These are phyloP conservation scores for Erethizon dorsatum DNA, from an alignment of 2,797 vertebrate genomes.

Conservation along the genomic window DNA sequence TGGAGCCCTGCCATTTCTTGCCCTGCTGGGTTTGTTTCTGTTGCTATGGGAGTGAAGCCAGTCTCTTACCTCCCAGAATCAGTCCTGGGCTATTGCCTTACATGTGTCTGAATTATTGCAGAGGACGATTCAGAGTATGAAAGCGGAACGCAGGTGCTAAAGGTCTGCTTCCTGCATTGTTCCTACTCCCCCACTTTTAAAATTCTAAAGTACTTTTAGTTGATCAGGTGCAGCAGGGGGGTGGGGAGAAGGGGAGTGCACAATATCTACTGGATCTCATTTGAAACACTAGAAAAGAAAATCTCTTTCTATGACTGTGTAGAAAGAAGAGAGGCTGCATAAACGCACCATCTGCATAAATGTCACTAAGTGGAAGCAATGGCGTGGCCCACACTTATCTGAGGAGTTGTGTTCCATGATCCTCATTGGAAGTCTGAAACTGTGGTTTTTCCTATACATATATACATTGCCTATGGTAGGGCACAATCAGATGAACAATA, in stretches of 20 bases:
- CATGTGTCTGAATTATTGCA: conserved; percentile 2
- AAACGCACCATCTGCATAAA: background rate
- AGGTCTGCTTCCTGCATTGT: background rate
- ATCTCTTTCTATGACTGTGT: background rate
- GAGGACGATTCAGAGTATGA: background rate
- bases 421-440: background rate
- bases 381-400: background rate
- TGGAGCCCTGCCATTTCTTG: background rate
- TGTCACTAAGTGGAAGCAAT: background rate
- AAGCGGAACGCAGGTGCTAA: background rate
- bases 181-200: background rate
- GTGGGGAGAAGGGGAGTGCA: background rate
- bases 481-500: background rate
- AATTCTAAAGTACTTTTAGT: conserved; percentile 32
- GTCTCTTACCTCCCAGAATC: background rate
- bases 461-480: background rate
- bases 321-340: background rate
- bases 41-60: background rate
- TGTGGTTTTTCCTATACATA: background rate
- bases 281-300: conserved; percentile 23
- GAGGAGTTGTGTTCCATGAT: background rate
- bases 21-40: conserved; percentile 35
- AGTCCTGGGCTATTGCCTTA: background rate
- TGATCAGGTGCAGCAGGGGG: background rate
- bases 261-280: background rate